Conservation (phyloP, 2,113 vertebrate genomes). For the Anguilla rostrata region DNA sequence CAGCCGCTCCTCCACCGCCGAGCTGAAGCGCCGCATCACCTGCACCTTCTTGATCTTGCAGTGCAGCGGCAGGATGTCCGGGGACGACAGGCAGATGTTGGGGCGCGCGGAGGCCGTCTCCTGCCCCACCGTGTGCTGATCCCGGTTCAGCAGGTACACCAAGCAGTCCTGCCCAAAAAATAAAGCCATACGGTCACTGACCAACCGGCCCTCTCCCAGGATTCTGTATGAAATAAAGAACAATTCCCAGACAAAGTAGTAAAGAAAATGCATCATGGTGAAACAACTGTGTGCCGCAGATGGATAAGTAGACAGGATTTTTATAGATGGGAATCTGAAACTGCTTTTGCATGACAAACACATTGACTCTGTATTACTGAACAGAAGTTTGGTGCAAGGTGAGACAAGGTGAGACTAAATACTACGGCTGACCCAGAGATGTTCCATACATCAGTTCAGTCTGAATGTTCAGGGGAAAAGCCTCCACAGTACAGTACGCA, state of each 20-base stretch:
- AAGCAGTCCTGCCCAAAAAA: slow-evolving; percentile 80
- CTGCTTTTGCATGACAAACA: neutral
- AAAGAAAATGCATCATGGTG: neutral
- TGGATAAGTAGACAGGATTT: neutral
- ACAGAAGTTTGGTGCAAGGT: neutral
- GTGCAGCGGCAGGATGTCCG: slow-evolving; percentile 91
- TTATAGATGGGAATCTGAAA: neutral
- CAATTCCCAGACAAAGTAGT: neutral
- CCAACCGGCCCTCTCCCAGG: neutral
- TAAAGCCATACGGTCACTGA: neutral
- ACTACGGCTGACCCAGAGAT: neutral
- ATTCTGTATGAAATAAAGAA: neutral
- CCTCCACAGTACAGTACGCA: neutral
- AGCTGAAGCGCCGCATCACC: slow-evolving; percentile 49
- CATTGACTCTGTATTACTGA: neutral
- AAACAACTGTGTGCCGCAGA: neutral
- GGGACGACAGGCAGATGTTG: slow-evolving; percentile 90
- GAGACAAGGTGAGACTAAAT: neutral
- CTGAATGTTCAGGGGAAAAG: no score
- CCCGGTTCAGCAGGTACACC: slow-evolving; percentile 87
- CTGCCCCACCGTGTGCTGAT: slow-evolving; percentile 91
- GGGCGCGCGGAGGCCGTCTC: slow-evolving; percentile 87
- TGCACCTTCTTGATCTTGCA: slow-evolving; percentile 72
- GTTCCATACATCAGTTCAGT: neutral
- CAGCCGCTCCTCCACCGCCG: slow-evolving; percentile 49